Evolutionary conservation across 2,888 invertebrate species (phyloP).

Genomic region (Polydrusus pterygomalis): DNA sequence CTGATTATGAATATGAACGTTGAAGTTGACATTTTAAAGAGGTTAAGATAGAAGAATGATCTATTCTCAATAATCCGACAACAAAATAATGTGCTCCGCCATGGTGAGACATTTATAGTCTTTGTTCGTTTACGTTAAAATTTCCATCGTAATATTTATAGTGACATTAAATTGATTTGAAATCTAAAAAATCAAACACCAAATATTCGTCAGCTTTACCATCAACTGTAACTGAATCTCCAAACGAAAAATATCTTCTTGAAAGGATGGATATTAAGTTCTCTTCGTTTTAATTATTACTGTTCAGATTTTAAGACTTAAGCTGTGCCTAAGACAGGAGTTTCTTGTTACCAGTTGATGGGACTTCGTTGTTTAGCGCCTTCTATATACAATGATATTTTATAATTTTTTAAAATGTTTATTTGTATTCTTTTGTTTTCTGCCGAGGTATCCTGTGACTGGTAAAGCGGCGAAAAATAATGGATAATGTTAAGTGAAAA

Average conservation of each 20-base stretch:
- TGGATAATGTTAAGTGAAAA: too few relatives aligned
- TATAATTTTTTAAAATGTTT: constrained; percentile 2
- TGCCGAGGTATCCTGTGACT: not conserved
- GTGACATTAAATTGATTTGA: too few relatives aligned
- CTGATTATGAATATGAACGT: too few relatives aligned
- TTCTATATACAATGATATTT: not conserved
- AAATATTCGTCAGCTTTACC: not conserved
- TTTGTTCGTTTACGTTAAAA: too few relatives aligned
- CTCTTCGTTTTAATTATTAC: not conserved
- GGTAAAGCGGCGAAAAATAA: not conserved
- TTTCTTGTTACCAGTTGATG: constrained; percentile 4
- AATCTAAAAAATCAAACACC: not conserved
- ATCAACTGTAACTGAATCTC: not conserved
- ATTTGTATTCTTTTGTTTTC: not conserved
- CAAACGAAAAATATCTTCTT: not conserved
- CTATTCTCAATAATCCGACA: too few relatives aligned
- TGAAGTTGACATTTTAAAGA: too few relatives aligned
- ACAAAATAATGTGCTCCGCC: too few relatives aligned
- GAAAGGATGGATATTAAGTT: constrained; percentile 3
- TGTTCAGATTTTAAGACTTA: not conserved
- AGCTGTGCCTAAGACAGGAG: not conserved
- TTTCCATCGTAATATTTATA: too few relatives aligned
- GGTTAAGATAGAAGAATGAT: too few relatives aligned
- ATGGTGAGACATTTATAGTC: too few relatives aligned
- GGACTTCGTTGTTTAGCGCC: not conserved